Evolutionary conservation across 2,888 invertebrate species (phyloP).

Genomic region (Ferrisia virgata): DNA sequence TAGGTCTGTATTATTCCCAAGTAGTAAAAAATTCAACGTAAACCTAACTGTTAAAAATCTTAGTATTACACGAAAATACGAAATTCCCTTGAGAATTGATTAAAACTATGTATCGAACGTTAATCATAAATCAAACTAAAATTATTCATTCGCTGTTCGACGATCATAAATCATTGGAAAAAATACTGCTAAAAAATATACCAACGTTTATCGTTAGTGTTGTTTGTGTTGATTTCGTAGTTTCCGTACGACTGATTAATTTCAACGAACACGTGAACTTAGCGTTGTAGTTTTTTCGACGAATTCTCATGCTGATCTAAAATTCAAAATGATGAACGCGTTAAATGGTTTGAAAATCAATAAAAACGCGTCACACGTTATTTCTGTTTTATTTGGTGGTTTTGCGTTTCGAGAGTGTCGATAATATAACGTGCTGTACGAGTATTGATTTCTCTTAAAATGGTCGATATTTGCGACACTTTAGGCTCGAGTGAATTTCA

Average conservation of each 20-base stretch:
- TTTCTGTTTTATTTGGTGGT: constrained; percentile 17
- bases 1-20: neutral
- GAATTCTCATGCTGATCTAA: neutral
- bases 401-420: constrained; percentile 33
- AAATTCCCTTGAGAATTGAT: neutral
- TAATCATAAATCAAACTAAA: neutral
- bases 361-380: constrained; percentile 36
- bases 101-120: neutral
- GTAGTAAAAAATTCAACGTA: neutral
- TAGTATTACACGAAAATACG: too few relatives aligned
- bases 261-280: neutral
- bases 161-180: neutral
- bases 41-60: neutral
- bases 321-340: constrained; percentile 19
- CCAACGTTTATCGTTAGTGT: neutral
- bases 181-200: neutral
- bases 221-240: too few relatives aligned
- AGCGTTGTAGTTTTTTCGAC: neutral
- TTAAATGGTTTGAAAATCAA: constrained; percentile 34
- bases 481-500: neutral
- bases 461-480: constrained; percentile 34
- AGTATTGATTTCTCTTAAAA: constrained; percentile 30
- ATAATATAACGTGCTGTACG: constrained; percentile 22
- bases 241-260: neutral
- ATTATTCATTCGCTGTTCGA: neutral